Evolutionary conservation across 2,888 invertebrate species (phyloP).

Genomic region (Drosophila birchii): DNA sequence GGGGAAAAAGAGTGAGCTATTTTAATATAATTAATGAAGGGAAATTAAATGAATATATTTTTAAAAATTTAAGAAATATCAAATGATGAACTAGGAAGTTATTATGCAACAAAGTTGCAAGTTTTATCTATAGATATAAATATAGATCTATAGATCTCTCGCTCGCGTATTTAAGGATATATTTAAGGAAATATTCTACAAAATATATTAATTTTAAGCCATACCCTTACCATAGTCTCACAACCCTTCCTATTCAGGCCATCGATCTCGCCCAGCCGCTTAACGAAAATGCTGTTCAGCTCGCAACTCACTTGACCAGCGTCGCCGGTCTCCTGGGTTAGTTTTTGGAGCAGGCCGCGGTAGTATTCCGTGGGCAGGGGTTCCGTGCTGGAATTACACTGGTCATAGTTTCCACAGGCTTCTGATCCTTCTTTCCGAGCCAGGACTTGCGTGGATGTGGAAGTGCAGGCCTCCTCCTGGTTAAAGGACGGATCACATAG

Average conservation of each 20-base stretch:
- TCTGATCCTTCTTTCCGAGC: not conserved
- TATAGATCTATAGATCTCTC: no score
- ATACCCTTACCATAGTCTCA: constrained; percentile 75
- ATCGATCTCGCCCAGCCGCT: constrained; percentile 87
- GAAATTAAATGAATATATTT: no score
- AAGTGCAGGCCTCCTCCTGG: not conserved
- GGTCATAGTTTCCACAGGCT: not conserved
- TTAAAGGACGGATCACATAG: no score
- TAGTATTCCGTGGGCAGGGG: constrained; percentile 41
- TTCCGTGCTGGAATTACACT: constrained; percentile 17
- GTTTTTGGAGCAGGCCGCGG: constrained; percentile 36
- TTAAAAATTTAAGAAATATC: no score
- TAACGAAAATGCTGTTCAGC: constrained; percentile 88
- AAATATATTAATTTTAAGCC: not conserved
- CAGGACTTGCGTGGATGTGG: not conserved
- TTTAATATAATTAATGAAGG: not conserved
- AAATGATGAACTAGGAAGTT: not conserved
- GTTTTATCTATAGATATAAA: no score
- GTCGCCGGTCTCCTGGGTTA: constrained; percentile 47
- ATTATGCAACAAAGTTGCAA: no score
- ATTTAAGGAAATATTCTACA: no score
- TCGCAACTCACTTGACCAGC: constrained; percentile 83
- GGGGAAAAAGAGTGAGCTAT: constrained; percentile 15
- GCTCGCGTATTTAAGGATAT: not conserved
- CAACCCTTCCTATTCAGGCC: constrained; percentile 77